Base-by-base conservation (phyloP, 1,140 invertebrate species). In the Caenorhabditis remanei region DNA sequence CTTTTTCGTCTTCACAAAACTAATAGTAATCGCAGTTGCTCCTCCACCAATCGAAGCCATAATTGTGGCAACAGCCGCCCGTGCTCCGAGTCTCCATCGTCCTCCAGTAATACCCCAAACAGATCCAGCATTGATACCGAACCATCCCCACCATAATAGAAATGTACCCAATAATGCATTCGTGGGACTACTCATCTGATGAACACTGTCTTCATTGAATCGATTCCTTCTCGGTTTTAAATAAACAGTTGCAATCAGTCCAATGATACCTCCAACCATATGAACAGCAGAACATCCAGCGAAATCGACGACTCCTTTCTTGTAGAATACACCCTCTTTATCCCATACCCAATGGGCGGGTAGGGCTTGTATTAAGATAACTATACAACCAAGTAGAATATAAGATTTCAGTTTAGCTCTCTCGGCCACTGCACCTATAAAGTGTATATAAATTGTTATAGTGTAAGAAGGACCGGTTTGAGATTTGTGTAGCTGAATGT, bases 71-170 rank as follows among this genome's bases (percentile, higher is more conserved):
- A 97, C 96, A 1, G 96, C 96, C 0, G 96, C 96, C 88, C 92
- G 89, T 0, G 96, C 96, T 0, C 96, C 96, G 92, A 96, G 97
- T 91, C 96, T 94, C 96, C 96, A 96, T 93, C 95, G 95, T 14
- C 94, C 94, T 2, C 95, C 95, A 71, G 94, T 95, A n/a, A 95
- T 94, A 92, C 95, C 93, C 90, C 94, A 94, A 40, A 93, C 93
- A 53, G 93, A 93, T 85, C 96, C 96, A 82, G 96, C 96, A 93
- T 97, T 97, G 90, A 97, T 97, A 2, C 96, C 96, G 56, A 97
- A 93, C 96, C 96, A 97, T 0, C 96, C 96, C 96, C 96, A 97
- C 96, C 97, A 98, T 4, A 98, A 93, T 24, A 98, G 96, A 92
- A 97, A 97, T 0, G 97, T 94, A 0, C 97, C 97, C 94, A 98